phyloP scores from a whole-genome alignment of 2,888 invertebrate genomes.

The Ditula angustiorana region DNA sequence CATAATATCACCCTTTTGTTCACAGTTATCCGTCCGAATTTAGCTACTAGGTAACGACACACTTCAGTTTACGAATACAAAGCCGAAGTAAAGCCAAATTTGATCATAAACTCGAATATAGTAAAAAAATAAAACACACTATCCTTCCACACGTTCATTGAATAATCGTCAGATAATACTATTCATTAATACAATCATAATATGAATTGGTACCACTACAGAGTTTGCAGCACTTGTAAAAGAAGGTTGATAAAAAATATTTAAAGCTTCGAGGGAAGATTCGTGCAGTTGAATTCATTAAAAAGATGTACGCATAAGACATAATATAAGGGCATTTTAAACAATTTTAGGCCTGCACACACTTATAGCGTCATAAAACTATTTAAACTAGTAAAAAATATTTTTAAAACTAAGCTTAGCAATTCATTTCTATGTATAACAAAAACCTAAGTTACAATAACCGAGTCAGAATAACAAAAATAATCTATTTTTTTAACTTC shows the following conservation, averaged over 20 bases:
- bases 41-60: too few species aligned
- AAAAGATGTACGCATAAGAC: neutral
- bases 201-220: neutral
- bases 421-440: neutral
- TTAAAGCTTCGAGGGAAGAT: conserved; percentile 9
- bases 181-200: too few species aligned
- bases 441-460: neutral
- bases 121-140: too few species aligned
- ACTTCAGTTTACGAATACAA: too few species aligned
- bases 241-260: neutral
- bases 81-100: too few species aligned
- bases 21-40: too few species aligned
- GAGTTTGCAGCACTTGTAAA: neutral
- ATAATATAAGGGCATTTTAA: neutral
- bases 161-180: too few species aligned
- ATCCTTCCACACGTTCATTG: too few species aligned
- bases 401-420: neutral
- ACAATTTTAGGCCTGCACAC: neutral
- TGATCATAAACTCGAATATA: too few species aligned
- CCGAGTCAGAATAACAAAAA: neutral
- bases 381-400: neutral
- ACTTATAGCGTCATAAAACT: neutral
- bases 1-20: too few species aligned
- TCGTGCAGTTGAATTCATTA: neutral
- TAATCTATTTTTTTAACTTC: neutral